Conservation (phyloP, 1,140 invertebrate genomes). For the Lithobius niger region DNA sequence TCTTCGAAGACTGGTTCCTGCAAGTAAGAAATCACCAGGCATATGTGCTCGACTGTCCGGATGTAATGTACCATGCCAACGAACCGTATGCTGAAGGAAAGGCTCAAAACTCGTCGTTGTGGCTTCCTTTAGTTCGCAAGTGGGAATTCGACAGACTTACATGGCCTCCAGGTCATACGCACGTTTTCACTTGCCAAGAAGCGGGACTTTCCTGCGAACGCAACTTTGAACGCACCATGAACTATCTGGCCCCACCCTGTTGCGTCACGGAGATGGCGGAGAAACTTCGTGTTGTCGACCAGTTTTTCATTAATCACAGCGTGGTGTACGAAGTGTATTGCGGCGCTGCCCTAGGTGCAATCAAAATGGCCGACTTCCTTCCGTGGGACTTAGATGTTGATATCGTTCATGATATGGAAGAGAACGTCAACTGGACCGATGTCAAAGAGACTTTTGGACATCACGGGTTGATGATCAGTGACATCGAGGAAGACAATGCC, state of each 20-base stretch:
- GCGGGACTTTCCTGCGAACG: not conserved
- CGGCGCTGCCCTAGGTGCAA: slow-evolving; percentile 23
- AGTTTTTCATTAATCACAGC: slow-evolving; percentile 2
- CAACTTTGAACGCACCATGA: not conserved
- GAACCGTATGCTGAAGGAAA: not conserved
- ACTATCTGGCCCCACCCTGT: slow-evolving; percentile 14
- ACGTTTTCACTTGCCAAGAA: not conserved
- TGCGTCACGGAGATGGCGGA: slow-evolving; percentile 16
- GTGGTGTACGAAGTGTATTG: slow-evolving; percentile 23
- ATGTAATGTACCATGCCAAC: not conserved
- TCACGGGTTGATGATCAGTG: not conserved
- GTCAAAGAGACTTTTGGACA: slow-evolving; percentile 15
- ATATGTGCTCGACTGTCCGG: not conserved
- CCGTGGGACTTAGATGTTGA: slow-evolving; percentile 27
- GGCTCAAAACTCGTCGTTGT: too few relatives aligned
- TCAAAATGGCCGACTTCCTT: slow-evolving; percentile 22
- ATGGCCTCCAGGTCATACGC: not conserved
- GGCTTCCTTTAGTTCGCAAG: too few relatives aligned
- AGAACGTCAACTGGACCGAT: slow-evolving; percentile 4
- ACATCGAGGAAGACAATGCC: not conserved
- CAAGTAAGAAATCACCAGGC: too few relatives aligned
- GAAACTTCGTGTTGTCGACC: too few relatives aligned
- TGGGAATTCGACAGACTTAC: not conserved
- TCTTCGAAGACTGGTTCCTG: too few relatives aligned
- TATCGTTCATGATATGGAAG: slow-evolving; percentile 8